Evolutionary conservation across 2,797 vertebrate species (phyloP).

Genomic region (Phrynocephalus forsythii): DNA sequence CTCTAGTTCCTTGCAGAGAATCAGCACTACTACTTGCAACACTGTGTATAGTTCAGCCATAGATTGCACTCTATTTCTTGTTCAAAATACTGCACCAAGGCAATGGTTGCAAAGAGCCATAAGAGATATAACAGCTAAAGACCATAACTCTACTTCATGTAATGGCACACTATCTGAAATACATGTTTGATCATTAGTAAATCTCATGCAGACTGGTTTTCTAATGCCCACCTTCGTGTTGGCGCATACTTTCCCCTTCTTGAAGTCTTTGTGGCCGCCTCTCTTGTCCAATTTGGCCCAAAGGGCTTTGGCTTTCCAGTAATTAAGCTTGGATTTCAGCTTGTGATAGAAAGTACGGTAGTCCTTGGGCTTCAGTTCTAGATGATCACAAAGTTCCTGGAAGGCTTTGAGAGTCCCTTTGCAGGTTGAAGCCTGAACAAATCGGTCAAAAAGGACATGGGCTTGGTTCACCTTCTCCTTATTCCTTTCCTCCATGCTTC

Average conservation of each 20-base stretch:
- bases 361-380: conserved; percentile 92
- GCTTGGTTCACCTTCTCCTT: conserved; percentile 84
- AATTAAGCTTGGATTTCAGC: conserved; percentile 97
- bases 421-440: conserved; percentile 93
- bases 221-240: conserved; percentile 88
- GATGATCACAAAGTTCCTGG: conserved; percentile 94
- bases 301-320: conserved; percentile 99
- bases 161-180: not conserved
- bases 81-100: not conserved
- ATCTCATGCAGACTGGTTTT: not conserved
- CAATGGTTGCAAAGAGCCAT: not conserved
- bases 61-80: not conserved
- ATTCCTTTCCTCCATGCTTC: conserved; percentile 80
- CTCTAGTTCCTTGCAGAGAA: not conserved
- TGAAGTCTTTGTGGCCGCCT: conserved; percentile 95
- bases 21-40: not conserved
- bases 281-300: conserved; percentile 98
- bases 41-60: not conserved
- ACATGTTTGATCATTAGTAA: not conserved
- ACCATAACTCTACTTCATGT: not conserved
- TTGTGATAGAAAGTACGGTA: conserved; percentile 96
- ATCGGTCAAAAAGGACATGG: conserved; percentile 92
- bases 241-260: conserved; percentile 93
- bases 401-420: conserved; percentile 96
- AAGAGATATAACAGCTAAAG: not conserved